Percentiles rank a stretch among this genome's conserved stretches.
Conservation (phyloP, 1,140 invertebrate species). For the Polypedilum pembai region DNA sequence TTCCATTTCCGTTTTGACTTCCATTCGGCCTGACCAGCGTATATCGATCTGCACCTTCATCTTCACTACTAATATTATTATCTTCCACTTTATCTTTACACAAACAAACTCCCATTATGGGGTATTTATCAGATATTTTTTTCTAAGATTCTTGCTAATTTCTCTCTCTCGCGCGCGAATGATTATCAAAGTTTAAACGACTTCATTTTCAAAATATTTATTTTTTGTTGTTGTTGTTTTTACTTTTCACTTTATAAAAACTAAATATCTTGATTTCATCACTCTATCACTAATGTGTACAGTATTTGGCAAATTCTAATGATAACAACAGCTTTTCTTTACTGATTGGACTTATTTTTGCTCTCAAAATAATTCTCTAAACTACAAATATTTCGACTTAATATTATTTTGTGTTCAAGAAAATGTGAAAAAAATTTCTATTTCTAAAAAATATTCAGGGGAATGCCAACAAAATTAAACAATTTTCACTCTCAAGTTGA, state of each 20-base stretch:
- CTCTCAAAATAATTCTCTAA: too few relatives aligned
- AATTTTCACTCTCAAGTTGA: too few relatives aligned
- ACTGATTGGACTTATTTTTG: too few relatives aligned
- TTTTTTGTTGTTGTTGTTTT: constrained; percentile 10
- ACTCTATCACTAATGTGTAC: background rate
- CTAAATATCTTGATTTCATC: too few relatives aligned
- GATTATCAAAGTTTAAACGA: background rate
- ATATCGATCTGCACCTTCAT: background rate
- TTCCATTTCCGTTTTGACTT: constrained; percentile 34
- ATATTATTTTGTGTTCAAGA: too few relatives aligned
- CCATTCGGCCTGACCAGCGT: constrained; percentile 35
- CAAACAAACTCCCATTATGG: constrained; percentile 54
- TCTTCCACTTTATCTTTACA: constrained; percentile 51
- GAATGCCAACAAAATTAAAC: too few relatives aligned
- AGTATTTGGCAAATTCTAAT: background rate
- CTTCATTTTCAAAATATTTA: constrained; percentile 20
- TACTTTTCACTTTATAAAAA: background rate
- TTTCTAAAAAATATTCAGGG: too few relatives aligned
- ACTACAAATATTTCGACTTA: too few relatives aligned
- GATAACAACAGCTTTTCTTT: too few relatives aligned
- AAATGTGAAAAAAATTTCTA: too few relatives aligned
- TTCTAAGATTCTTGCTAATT: background rate
- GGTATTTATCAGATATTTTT: background rate
- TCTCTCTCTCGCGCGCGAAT: background rate
- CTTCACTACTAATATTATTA: constrained; percentile 39